Conservation (phyloP, 2,797 vertebrate genomes). For the Epinephelus coioides region DNA sequence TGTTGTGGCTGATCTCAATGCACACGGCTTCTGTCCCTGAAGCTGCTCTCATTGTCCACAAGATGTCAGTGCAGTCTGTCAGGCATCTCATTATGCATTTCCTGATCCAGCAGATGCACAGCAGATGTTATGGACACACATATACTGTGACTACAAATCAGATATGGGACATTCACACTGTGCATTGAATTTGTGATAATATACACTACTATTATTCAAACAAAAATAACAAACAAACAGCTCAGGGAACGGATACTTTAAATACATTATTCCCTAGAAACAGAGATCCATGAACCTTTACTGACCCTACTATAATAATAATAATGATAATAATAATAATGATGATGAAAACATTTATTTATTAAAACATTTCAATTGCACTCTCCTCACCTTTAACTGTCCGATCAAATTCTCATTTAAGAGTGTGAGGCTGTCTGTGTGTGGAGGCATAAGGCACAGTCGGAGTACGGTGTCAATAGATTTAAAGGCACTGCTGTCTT, state of each 20-base stretch:
- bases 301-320: constrained; percentile 3
- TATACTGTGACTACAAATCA: not conserved
- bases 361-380: not conserved
- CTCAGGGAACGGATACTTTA: constrained; percentile 6
- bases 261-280: not conserved
- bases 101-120: not conserved
- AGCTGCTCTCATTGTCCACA: constrained; percentile 58
- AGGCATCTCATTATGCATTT: not conserved
- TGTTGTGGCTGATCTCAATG: no score
- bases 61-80: constrained; percentile 76
- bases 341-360: not conserved
- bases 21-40: not conserved
- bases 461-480: not conserved
- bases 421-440: not conserved
- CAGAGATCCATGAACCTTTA: not conserved
- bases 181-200: constrained; percentile 6
- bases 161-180: not conserved
- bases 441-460: constrained; percentile 15
- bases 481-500: constrained; percentile 1
- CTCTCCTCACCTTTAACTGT: not conserved
- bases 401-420: not conserved
- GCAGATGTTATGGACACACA: not conserved
- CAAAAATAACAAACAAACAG: not conserved
- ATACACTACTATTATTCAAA: constrained; percentile 14
- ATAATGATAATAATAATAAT: not conserved